These are phyloP conservation scores for Trachops cirrhosus DNA, from an alignment of 2,797 vertebrate genomes.

Conservation along the genomic window DNA sequence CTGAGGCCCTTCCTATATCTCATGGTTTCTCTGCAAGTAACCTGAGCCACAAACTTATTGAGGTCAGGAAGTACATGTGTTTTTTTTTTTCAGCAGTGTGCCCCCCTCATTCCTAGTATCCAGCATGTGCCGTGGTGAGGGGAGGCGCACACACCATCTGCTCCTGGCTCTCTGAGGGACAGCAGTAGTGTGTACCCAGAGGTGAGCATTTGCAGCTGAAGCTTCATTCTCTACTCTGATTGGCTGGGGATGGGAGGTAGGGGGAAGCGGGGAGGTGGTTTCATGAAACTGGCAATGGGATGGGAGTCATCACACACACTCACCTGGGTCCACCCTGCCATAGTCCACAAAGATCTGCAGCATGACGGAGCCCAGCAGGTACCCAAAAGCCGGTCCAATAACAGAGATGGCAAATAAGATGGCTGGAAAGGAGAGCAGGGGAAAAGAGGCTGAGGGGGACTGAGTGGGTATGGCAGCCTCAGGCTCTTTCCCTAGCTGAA, in stretches of 20 bases:
- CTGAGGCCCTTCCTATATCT: neutral
- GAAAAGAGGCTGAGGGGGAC: neutral
- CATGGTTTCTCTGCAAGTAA: neutral
- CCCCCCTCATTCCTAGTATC: neutral
- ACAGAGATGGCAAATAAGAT: slow-evolving; percentile 95
- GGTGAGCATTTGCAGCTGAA: neutral
- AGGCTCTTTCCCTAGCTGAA: neutral
- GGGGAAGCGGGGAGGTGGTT: neutral
- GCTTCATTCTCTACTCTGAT: slow-evolving; percentile 38
- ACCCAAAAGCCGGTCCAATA: slow-evolving; percentile 95
- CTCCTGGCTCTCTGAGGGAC: rapidly evolving
- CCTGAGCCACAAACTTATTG: neutral
- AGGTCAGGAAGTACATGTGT: neutral
- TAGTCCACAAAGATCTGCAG: slow-evolving; percentile 94
- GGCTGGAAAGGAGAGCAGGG: slow-evolving; percentile 82
- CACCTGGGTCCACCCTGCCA: slow-evolving; percentile 86
- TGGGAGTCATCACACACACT: slow-evolving; percentile 49
- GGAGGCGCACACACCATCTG: rapidly evolving
- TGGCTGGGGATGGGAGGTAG: neutral
- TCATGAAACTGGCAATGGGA: neutral
- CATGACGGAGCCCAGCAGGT: slow-evolving; percentile 90
- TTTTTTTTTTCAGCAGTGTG: neutral
- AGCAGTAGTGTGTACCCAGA: no score
- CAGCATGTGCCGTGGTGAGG: neutral
- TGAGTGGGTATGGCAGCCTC: neutral